Evolutionary conservation across 1,140 invertebrate species (phyloP).

Genomic region (Maconellicoccus hirsutus): DNA sequence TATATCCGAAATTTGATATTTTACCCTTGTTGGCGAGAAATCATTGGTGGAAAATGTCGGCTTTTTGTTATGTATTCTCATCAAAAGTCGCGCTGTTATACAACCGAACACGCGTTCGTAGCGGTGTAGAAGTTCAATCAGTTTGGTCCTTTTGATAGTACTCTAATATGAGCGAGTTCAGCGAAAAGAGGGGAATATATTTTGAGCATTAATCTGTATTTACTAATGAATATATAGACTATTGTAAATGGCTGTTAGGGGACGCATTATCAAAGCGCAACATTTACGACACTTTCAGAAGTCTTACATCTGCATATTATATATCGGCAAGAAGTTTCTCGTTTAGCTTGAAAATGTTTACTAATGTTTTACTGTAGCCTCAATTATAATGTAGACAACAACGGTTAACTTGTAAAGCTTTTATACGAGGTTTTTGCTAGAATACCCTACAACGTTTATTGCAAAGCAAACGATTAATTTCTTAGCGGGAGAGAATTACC

Average conservation of each 20-base stretch:
- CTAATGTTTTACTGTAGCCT: neutral
- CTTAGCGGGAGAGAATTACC: neutral
- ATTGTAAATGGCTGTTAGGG: constrained; percentile 3
- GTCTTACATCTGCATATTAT: constrained; percentile 9
- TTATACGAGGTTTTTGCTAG: neutral
- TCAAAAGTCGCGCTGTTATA: neutral
- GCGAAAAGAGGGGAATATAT: neutral
- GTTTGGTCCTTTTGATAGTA: neutral
- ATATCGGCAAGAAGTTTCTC: constrained; percentile 2
- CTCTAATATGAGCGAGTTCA: neutral
- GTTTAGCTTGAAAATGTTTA: constrained; percentile 9
- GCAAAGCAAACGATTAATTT: neutral
- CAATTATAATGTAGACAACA: neutral
- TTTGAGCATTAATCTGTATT: neutral
- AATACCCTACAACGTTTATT: neutral
- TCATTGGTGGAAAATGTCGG: neutral
- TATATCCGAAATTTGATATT: constrained; percentile 9
- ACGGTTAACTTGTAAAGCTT: neutral
- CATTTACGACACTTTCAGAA: constrained; percentile 3
- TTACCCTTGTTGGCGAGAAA: neutral
- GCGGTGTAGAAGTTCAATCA: neutral
- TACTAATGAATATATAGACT: constrained; percentile 5
- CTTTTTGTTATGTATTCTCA: neutral
- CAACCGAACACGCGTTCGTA: constrained; percentile 1
- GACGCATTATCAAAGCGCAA: constrained; percentile 2